Conservation (phyloP, 2,797 vertebrate species). For the Sarcophilus harrisii region DNA sequence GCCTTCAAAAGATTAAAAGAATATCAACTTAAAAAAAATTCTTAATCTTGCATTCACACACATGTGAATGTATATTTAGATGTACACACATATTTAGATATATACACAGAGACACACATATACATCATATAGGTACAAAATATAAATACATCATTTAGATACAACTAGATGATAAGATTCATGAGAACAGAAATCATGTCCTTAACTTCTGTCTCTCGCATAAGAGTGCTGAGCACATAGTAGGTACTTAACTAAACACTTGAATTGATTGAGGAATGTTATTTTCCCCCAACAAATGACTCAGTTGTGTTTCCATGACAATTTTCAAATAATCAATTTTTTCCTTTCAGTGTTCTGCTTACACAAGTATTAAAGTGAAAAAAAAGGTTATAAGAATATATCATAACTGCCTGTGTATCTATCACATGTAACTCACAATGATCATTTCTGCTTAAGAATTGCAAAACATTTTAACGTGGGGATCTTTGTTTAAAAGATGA, state of each 20-base stretch:
- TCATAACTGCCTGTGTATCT: background rate
- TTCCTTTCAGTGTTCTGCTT: background rate
- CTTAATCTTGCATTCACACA: background rate
- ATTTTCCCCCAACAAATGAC: background rate
- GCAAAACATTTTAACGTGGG: background rate
- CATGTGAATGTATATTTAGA: background rate
- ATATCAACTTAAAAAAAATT: background rate
- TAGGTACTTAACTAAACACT: background rate
- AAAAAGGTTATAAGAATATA: background rate
- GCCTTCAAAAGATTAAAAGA: conserved; percentile 78
- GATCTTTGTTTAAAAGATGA: background rate
- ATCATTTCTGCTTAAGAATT: background rate
- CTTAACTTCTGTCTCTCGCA: background rate
- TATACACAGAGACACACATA: background rate
- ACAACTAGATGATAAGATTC: background rate
- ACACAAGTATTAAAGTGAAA: background rate
- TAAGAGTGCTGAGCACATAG: background rate
- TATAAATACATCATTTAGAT: background rate
- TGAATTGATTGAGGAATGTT: background rate
- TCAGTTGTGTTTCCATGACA: background rate
- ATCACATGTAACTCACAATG: background rate
- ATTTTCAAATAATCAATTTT: background rate
- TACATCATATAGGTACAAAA: background rate
- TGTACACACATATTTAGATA: background rate
- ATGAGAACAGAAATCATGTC: background rate